Percentiles rank a stretch among this genome's conserved stretches.
These are phyloP conservation scores for Scarus forsteni DNA, from an alignment of 2,797 vertebrate species.

Conservation along the genomic window DNA sequence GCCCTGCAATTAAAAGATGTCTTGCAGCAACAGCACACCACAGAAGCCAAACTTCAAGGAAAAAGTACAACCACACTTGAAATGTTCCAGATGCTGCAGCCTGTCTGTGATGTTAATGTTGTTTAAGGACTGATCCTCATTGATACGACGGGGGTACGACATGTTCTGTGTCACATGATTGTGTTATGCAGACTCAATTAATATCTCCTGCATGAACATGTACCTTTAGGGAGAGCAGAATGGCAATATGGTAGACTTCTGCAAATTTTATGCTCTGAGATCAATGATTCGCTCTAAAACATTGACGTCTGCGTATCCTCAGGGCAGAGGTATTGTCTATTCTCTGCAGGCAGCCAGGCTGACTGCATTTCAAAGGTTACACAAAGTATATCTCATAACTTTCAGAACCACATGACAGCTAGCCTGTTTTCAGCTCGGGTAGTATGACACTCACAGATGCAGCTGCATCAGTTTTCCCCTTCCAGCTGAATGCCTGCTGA, in stretches of 20 bases:
- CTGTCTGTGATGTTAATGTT: neutral
- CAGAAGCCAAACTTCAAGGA: constrained; percentile 1
- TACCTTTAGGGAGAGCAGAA: constrained; percentile 23
- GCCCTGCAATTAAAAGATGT: too few species aligned
- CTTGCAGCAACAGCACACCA: neutral
- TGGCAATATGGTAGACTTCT: constrained; percentile 11
- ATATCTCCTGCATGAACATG: constrained; percentile 15
- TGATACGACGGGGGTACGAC: constrained; percentile 17
- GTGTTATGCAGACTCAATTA: constrained; percentile 19
- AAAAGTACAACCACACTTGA: neutral
- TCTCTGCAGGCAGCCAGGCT: constrained; percentile 37
- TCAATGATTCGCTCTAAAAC: constrained; percentile 48
- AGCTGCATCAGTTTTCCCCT: too few species aligned
- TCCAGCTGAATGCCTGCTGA: too few species aligned
- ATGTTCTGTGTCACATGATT: neutral
- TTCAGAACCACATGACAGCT: constrained; percentile 1
- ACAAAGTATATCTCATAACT: constrained; percentile 30
- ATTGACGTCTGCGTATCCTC: constrained; percentile 31
- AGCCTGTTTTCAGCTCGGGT: neutral
- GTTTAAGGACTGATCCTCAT: neutral
- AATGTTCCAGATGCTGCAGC: constrained; percentile 7
- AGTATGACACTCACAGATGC: neutral
- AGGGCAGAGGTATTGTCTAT: constrained; percentile 30
- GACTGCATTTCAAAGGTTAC: constrained; percentile 47
- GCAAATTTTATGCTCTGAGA: constrained; percentile 40